Base-by-base conservation (phyloP, 1,140 invertebrate species). In the Neodiprion fabricii region DNA sequence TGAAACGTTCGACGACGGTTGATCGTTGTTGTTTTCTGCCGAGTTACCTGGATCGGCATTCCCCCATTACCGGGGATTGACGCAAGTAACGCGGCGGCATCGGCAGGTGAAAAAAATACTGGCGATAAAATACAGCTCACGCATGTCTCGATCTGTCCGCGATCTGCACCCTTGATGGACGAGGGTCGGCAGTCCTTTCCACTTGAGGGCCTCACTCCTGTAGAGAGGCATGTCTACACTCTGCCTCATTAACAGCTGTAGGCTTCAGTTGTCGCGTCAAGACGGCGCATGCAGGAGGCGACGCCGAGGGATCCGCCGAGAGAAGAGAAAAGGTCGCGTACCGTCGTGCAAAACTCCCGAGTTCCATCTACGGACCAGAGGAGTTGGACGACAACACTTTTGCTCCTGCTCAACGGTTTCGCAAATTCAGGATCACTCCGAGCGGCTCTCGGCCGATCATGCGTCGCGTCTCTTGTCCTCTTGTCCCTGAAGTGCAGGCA, bases 251-350 rank as follows among this genome's bases (percentile, higher is more conserved):
- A 61, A 61, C 53, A 61, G 53, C 53, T 61, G n/a, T 12, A 17
- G 11, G 28, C 28, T 40, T 40, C 28, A 40, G 28, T 40, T 5
- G 28, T 40, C 28, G 28, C 28, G 28, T 40, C 28, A 40, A 71
- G 70, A 49, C 76, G 73, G 23, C 67, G 76, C 72, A 77, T 76
- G 23, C 72, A 73, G 67, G 50, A 76, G 75, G 77, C 74, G 75
- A 72, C 76, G 77, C 77, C 70, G 71, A 70, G 76, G 71, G 74
- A 77, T 73, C 73, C 69, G 9, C 70, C 61, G 40, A 17, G 53
- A 77, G 76, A 79, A 72, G 72, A 72, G 47, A 66, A 73, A 72
- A 79, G 74, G 74, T 74, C 71, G 77, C 74, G 65, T 68, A 47
- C 48, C 61, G n/a, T 67, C 28, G 28, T 40, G 28, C 28, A 40